These are phyloP conservation scores for Psittacara wagleri DNA, from an alignment of 2,113 vertebrate genomes.

Conservation along the genomic window DNA sequence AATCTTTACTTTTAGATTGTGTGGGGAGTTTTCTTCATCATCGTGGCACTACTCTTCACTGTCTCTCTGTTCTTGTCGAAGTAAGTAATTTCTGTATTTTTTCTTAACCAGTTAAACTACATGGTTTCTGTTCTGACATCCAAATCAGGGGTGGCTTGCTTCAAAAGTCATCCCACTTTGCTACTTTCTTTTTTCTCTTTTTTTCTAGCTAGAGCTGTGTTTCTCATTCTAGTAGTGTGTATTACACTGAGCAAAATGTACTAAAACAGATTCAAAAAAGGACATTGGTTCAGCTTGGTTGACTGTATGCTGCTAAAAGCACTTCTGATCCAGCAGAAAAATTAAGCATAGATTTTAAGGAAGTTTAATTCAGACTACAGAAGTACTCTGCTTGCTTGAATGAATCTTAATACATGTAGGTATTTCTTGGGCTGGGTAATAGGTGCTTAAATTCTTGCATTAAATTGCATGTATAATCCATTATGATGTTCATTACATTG, in stretches of 20 bases:
- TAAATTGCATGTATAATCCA: neutral
- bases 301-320: neutral
- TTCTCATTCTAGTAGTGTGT: neutral
- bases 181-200: neutral
- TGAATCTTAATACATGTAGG: neutral
- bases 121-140: neutral
- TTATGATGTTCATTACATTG: neutral
- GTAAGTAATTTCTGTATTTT: slow-evolving; percentile 78
- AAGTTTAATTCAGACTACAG: neutral
- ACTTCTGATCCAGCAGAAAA: neutral
- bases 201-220: neutral
- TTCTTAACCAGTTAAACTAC: neutral
- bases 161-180: neutral
- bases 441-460: neutral
- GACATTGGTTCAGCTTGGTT: neutral
- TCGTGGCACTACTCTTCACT: slow-evolving; percentile 91
- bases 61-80: slow-evolving; percentile 95
- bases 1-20: slow-evolving; percentile 81
- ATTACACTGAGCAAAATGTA: neutral
- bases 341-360: neutral
- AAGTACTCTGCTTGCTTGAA: neutral
- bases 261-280: neutral
- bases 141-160: neutral
- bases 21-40: slow-evolving; percentile 90
- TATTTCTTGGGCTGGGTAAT: neutral